Evolutionary conservation across 2,888 invertebrate genomes (phyloP).

Genomic region (Stegana nigrithorax): DNA sequence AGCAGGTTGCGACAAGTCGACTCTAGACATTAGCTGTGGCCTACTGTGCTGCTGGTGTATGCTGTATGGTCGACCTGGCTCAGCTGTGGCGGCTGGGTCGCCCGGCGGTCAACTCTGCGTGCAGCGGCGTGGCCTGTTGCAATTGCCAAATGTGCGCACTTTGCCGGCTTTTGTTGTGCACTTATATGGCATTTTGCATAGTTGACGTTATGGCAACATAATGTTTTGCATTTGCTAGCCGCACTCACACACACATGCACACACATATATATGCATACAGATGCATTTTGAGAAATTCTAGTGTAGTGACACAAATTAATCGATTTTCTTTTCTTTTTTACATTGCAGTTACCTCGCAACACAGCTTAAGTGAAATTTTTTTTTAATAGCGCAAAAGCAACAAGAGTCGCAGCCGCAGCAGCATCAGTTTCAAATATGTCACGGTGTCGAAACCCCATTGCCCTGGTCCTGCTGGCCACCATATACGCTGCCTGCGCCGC

Average conservation of each 20-base stretch:
- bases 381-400: neutral
- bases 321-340: neutral
- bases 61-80: neutral
- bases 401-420: too few species aligned
- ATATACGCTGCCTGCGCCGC: slow-evolving; percentile 23
- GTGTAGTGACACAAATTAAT: neutral
- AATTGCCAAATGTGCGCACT: neutral
- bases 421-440: slow-evolving; percentile 35
- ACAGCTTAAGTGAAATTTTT: slow-evolving; percentile 30
- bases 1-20: neutral
- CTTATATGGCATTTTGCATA: slow-evolving; percentile 45
- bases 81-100: neutral
- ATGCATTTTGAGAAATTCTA: neutral
- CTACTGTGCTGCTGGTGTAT: neutral
- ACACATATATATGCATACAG: neutral
- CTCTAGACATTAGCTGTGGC: too few species aligned
- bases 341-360: slow-evolving; percentile 8
- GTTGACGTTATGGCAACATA: slow-evolving; percentile 31
- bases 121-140: slow-evolving; percentile 19
- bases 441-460: slow-evolving; percentile 45
- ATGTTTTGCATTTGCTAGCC: slow-evolving; percentile 31
- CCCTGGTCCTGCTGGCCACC: slow-evolving; percentile 44
- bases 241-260: slow-evolving; percentile 14
- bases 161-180: slow-evolving; percentile 36
- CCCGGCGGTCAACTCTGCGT: neutral